Conservation (phyloP, 2,797 vertebrate genomes). For the Euphonia xanthogaster region DNA sequence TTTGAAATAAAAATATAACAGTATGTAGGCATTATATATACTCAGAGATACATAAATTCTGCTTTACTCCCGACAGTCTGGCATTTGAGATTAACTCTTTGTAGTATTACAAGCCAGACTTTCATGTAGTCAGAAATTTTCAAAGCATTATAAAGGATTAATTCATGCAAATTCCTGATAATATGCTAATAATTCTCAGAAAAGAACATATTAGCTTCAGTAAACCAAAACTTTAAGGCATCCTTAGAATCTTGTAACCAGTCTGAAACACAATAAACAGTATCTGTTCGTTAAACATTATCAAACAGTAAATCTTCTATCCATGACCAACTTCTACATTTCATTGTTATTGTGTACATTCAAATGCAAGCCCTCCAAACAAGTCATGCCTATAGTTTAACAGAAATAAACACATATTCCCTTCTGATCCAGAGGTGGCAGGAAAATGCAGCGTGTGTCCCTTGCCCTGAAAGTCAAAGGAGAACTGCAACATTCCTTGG, state of each 20-base stretch:
- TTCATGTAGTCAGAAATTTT: background rate
- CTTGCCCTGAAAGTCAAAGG: background rate
- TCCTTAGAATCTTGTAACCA: background rate
- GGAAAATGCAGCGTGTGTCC: background rate
- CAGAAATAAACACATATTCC: background rate
- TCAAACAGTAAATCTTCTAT: background rate
- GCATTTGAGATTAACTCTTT: conserved; percentile 35
- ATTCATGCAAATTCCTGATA: conserved; percentile 38
- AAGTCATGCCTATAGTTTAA: background rate
- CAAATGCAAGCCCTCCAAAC: background rate
- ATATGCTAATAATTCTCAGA: background rate
- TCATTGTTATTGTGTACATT: fast-evolving
- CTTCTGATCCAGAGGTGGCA: background rate
- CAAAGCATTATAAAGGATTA: conserved; percentile 29
- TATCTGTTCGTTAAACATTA: background rate
- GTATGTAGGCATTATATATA: background rate
- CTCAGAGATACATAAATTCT: background rate
- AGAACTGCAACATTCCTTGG: background rate
- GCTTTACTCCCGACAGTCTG: background rate
- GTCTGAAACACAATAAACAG: background rate
- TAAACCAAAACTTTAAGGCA: background rate
- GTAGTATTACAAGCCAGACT: background rate
- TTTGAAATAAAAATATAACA: background rate
- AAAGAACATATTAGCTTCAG: background rate
- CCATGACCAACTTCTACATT: background rate